A percentile compares a stretch with the other conserved stretches of the same genome.
Evolutionary conservation across 1,140 invertebrate species (phyloP).

Genomic region (Caenorhabditis elegans): DNA sequence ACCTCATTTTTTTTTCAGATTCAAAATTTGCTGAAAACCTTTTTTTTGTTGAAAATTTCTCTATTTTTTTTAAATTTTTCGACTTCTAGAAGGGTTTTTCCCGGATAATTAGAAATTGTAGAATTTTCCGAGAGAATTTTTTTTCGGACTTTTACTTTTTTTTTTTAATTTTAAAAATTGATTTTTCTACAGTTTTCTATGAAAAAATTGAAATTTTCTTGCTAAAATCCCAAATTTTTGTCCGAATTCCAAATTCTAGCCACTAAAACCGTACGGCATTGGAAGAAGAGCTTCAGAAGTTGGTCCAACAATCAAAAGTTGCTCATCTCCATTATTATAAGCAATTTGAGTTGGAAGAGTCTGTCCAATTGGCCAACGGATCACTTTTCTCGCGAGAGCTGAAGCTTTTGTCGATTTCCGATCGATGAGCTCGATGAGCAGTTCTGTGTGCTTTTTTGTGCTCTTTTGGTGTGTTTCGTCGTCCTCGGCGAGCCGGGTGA

Average conservation of each 20-base stretch:
- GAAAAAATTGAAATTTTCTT: neutral
- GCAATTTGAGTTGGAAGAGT: neutral
- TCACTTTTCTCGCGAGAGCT: neutral
- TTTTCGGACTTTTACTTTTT: no score
- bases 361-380: constrained; percentile 17
- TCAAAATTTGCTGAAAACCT: no score
- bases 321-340: neutral
- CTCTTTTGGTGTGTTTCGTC: neutral
- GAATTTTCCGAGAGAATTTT: no score
- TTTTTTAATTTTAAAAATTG: no score
- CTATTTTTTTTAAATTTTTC: no score
- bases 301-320: neutral
- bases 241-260: no score
- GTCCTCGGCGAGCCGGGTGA: neutral
- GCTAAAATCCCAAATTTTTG: neutral
- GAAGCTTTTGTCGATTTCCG: neutral
- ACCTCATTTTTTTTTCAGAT: no score
- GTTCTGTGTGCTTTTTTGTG: neutral
- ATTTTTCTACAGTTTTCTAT: no score
- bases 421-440: neutral
- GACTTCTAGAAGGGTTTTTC: no score
- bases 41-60: no score
- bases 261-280: neutral
- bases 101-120: no score
- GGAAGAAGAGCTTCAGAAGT: constrained; percentile 13